Evolutionary conservation across 2,113 vertebrate species (phyloP).

Genomic region (Perca schrenkii): DNA sequence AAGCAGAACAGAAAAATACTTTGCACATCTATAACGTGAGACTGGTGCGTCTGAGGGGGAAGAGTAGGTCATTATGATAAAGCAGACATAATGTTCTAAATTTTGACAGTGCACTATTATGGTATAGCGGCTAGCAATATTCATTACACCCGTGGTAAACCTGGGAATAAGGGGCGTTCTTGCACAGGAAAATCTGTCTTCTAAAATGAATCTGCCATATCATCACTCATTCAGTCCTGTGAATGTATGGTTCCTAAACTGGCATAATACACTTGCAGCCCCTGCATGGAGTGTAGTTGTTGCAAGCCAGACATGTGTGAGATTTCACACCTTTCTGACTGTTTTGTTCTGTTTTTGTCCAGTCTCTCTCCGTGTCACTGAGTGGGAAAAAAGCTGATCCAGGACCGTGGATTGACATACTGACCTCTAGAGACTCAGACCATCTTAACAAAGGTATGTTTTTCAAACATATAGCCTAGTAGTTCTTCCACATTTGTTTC

Average conservation of each 20-base stretch:
- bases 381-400: constrained; percentile 71
- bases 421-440: constrained; percentile 72
- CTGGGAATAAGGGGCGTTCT: background rate
- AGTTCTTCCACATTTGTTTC: background rate
- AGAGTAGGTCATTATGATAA: no score
- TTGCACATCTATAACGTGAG: no score
- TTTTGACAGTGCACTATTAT: background rate
- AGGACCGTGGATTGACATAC: constrained; percentile 73
- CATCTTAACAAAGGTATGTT: constrained; percentile 75
- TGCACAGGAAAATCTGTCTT: background rate
- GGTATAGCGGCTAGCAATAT: background rate
- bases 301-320: background rate
- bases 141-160: background rate
- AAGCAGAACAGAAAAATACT: no score
- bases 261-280: no score
- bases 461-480: no score
- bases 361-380: constrained; percentile 74
- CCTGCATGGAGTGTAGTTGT: background rate
- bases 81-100: background rate
- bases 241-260: no score
- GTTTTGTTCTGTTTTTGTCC: background rate
- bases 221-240: background rate
- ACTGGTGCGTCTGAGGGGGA: no score
- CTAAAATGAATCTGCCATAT: background rate
- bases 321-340: background rate